Evolutionary conservation across 2,113 vertebrate species (phyloP).

Genomic region (Aphelocoma coerulescens): DNA sequence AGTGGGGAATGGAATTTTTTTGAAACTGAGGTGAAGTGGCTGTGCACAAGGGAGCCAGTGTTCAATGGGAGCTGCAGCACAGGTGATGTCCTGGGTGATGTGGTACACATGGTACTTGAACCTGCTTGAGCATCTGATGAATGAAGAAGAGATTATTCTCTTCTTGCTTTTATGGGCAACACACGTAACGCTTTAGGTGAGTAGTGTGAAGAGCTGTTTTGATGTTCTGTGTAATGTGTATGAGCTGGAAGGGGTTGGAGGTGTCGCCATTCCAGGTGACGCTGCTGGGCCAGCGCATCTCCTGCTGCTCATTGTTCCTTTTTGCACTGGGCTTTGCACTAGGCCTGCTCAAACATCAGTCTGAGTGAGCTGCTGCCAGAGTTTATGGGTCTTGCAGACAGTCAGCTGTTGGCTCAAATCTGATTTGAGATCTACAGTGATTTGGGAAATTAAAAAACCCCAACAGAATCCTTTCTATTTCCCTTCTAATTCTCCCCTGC

Average conservation of each 20-base stretch:
- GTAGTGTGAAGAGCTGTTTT: not conserved
- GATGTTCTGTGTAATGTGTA: not conserved
- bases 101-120: not conserved
- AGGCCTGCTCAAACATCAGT: not conserved
- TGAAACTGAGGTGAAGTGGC: not conserved
- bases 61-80: not conserved
- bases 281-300: not conserved
- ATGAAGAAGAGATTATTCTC: not conserved
- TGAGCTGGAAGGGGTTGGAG: not conserved
- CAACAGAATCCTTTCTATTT: not conserved
- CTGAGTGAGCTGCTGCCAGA: not conserved
- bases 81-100: not conserved
- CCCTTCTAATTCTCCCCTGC: not conserved
- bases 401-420: not conserved
- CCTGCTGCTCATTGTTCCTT: not conserved
- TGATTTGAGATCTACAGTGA: not conserved
- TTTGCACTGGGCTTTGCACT: not conserved
- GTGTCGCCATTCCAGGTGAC: not conserved
- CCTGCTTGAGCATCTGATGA: not conserved
- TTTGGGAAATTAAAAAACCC: not conserved
- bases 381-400: not conserved
- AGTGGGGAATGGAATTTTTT: not conserved
- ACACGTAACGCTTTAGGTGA: accelerated
- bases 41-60: not conserved
- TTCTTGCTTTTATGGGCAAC: not conserved